phyloP scores from a whole-genome alignment of 2,113 vertebrate genomes.

The Physeter macrocephalus region DNA sequence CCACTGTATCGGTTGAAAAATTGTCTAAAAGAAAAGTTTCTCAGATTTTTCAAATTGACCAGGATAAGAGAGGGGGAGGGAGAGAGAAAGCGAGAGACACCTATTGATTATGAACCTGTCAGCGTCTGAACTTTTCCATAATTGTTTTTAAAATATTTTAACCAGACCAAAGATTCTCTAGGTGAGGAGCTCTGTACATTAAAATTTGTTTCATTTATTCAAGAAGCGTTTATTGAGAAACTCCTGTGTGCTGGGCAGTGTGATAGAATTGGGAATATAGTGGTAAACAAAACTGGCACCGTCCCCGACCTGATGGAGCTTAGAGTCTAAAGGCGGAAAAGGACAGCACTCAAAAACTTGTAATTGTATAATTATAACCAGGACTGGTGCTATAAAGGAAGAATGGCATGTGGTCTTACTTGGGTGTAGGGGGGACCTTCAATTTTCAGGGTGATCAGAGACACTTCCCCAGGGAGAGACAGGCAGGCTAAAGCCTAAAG shows the following conservation, averaged over 20 bases:
- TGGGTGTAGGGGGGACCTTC: not conserved
- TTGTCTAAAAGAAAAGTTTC: not conserved
- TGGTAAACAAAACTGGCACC: accelerated
- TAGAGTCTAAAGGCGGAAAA: accelerated
- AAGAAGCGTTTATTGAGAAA: not conserved
- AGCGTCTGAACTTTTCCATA: not conserved
- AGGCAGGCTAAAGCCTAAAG: not conserved
- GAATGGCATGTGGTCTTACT: accelerated
- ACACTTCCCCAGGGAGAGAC: not conserved
- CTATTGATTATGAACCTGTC: not conserved
- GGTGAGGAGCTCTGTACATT: not conserved
- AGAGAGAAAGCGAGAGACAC: not conserved
- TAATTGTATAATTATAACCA: not conserved
- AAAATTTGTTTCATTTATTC: not conserved
- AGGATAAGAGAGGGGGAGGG: not conserved
- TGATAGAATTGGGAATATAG: not conserved
- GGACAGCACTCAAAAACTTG: accelerated
- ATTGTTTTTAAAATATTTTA: not conserved
- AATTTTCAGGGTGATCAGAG: not conserved
- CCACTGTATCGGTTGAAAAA: not conserved
- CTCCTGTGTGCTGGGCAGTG: accelerated
- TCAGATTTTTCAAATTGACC: not conserved
- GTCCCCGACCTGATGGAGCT: not conserved
- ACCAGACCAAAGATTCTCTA: not conserved
- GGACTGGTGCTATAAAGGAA: not conserved